Percentiles rank a stretch among this genome's conserved stretches.
phyloP scores from a whole-genome alignment of 1,140 invertebrate genomes.

The Cylas formicarius region DNA sequence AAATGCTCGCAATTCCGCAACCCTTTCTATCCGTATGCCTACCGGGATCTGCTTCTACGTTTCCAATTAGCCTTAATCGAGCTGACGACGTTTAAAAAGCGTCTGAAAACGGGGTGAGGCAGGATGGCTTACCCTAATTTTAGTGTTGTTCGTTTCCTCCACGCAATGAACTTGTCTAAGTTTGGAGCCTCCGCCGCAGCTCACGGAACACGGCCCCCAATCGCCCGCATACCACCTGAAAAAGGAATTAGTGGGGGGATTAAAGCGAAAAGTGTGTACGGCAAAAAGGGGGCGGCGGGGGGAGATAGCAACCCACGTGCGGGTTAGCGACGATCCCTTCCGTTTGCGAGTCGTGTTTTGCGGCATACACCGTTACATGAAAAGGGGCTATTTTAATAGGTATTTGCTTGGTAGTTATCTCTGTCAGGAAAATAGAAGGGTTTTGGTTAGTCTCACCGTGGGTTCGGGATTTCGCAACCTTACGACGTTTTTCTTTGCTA shows the following conservation, averaged over 20 bases:
- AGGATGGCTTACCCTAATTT: conserved; percentile 60
- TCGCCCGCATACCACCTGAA: conserved; percentile 82
- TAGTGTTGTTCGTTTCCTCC: conserved; percentile 61
- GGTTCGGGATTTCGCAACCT: no score
- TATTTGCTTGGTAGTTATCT: no score
- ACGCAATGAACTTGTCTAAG: conserved; percentile 71
- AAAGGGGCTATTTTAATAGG: no score
- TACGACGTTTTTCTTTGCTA: no score
- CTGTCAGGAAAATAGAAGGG: no score
- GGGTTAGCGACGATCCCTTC: neutral
- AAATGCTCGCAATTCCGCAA: no score
- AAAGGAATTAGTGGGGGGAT: conserved; percentile 12
- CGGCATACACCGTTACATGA: neutral
- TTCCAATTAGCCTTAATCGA: no score
- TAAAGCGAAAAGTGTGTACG: neutral
- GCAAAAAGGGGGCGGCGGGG: neutral
- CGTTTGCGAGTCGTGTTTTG: conserved; percentile 1
- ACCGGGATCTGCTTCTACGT: no score
- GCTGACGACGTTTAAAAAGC: no score
- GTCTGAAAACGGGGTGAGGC: no score
- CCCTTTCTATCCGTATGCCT: no score
- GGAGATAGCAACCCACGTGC: neutral
- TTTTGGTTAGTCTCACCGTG: no score
- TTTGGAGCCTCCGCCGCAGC: conserved; percentile 75
- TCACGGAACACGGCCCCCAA: conserved; percentile 75